Conservation (phyloP, 2,113 vertebrate genomes). For the Hypocryptadius cinnamomeus region DNA sequence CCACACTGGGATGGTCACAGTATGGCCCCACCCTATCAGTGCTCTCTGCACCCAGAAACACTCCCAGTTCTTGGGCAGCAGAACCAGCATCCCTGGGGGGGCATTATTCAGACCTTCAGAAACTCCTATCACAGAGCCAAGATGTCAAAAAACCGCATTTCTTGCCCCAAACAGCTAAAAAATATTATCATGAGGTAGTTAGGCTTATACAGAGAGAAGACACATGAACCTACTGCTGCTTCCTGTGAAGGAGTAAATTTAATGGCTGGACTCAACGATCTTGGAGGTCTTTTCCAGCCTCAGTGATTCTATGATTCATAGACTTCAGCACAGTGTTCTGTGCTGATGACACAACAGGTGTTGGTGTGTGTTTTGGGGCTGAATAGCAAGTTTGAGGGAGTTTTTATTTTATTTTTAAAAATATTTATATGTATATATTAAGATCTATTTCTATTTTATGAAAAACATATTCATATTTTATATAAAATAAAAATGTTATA, state of each 20-base stretch:
- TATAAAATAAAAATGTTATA: too few relatives aligned
- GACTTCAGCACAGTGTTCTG: neutral
- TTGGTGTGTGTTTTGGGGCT: neutral
- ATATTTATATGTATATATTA: neutral
- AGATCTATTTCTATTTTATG: neutral
- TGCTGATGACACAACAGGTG: neutral
- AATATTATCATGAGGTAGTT: rapidly evolving
- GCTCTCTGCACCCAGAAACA: neutral
- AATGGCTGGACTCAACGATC: neutral
- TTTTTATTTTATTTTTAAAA: neutral
- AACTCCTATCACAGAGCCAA: neutral
- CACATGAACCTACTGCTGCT: neutral
- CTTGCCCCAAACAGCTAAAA: neutral
- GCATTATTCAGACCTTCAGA: neutral
- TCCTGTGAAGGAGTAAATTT: neutral
- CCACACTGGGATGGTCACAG: rapidly evolving
- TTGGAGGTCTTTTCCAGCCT: neutral
- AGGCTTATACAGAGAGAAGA: neutral
- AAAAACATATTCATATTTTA: too few relatives aligned
- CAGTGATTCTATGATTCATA: neutral
- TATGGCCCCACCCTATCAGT: rapidly evolving
- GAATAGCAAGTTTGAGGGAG: neutral
- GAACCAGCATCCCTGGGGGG: rapidly evolving
- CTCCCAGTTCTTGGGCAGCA: neutral
- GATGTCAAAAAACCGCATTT: neutral